Evolutionary conservation across 2,113 vertebrate genomes (phyloP), one percentile per base, ranked within the genome.

Genomic region (Melozone crissalis): DNA sequence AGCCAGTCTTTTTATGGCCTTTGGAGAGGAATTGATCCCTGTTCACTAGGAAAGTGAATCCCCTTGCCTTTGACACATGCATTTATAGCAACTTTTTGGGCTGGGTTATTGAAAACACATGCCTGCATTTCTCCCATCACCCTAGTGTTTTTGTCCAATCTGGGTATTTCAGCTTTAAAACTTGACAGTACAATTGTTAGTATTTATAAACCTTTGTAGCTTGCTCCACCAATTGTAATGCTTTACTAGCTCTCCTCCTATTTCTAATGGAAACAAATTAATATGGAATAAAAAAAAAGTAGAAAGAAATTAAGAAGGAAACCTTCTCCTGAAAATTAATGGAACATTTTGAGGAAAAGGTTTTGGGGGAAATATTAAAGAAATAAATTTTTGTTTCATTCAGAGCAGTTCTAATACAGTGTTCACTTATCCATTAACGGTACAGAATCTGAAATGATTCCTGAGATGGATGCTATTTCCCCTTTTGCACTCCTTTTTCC

Each of bases 111-210:
- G 13, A 49, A 91, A 80, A 63, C 13, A 31, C 6, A 55, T 24
- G 13, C 1, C 1, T 30, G 19, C 3, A 1, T 84, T 65, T 82
- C 16, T 15, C 24, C 22, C 35, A 16, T n/a, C 0, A 0, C 2
- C 18, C 8, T 1, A 2, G 9, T 21, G 9, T 4, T 67, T 16
- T 41, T 87, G 44, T n/a, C 26, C 2, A 1, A 1, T 0, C 0
- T 1, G 2, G 3, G 1, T 23, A 18, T 18, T 37, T 68, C 2
- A 4, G 12, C 10, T 78, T 74, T 65, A 31, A 62, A 66, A 30
- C 6, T 6, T 35, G 46, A 44, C 9, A 3, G 26, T 18, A 54
- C n/a, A 67, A 57, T 26, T 69, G 5, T 59, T 44, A 37, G 10
- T 13, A 33, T 55, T 75, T 63, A 39, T 81, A 55, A 71, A 55